Evolutionary conservation across 2,888 invertebrate genomes (phyloP).

Genomic region (Proisotoma minuta): DNA sequence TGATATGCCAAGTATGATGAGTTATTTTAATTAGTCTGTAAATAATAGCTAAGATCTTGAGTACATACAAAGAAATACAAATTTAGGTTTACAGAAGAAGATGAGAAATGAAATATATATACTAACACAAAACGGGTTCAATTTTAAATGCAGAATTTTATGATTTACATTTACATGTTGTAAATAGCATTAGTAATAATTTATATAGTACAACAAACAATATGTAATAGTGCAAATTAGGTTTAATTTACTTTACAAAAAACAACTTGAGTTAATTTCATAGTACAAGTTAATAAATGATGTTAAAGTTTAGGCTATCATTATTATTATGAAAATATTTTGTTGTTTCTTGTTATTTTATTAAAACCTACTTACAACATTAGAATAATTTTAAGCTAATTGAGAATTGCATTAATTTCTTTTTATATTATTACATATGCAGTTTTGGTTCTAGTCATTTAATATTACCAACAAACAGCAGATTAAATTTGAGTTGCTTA

Average conservation of each 20-base stretch:
- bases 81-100: background rate
- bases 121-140: background rate
- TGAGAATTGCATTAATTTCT: slow-evolving; percentile 10
- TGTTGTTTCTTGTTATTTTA: background rate
- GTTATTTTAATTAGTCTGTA: background rate
- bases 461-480: slow-evolving; percentile 30
- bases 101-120: background rate
- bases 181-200: too few species aligned
- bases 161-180: too few species aligned
- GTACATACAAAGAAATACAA: background rate
- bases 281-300: background rate
- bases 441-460: slow-evolving; percentile 41
- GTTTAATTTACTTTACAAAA: too few species aligned
- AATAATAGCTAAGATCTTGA: background rate
- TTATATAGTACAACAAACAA: too few species aligned
- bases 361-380: background rate
- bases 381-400: too few species aligned
- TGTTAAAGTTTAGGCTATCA: background rate
- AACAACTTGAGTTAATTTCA: background rate
- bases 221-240: too few species aligned
- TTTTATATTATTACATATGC: slow-evolving; percentile 24
- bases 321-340: background rate
- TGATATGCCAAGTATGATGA: background rate
- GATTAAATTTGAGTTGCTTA: too few species aligned
- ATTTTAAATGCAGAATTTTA: background rate